Evolutionary conservation across 2,888 invertebrate genomes (phyloP).

Genomic region (Phania funesta): DNA sequence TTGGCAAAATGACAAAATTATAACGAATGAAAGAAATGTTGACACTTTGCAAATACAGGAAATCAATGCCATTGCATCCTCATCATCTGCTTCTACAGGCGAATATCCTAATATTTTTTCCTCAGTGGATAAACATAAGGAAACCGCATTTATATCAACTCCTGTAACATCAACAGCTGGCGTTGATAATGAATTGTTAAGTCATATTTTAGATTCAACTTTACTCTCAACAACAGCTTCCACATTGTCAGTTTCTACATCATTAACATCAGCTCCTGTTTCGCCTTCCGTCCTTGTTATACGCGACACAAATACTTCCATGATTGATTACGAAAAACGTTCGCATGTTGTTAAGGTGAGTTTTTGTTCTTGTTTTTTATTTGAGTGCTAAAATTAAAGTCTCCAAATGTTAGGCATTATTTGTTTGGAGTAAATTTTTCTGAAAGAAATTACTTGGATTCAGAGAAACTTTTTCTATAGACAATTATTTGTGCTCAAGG

Average conservation of each 20-base stretch:
- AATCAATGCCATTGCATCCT: conserved; percentile 44
- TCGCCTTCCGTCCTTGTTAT: conserved; percentile 50
- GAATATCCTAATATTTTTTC: neutral
- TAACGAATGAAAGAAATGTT: conserved; percentile 56
- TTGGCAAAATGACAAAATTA: conserved; percentile 66
- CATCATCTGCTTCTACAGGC: neutral
- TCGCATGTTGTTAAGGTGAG: conserved; percentile 80
- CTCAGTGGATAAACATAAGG: conserved; percentile 18
- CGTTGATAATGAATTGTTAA: conserved; percentile 50
- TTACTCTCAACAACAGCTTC: neutral
- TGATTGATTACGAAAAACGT: conserved; percentile 78
- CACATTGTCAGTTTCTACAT: neutral
- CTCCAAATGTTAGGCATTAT: neutral
- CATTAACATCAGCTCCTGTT: neutral
- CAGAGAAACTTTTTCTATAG: neutral
- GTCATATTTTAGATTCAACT: conserved; percentile 16
- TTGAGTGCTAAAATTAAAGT: neutral
- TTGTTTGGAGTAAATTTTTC: neutral
- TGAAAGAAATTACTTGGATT: too few relatives aligned
- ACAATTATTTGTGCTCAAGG: neutral
- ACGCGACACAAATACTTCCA: conserved; percentile 71
- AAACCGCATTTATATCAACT: conserved; percentile 11
- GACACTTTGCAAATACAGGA: conserved; percentile 61
- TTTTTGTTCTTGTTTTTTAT: conserved; percentile 21
- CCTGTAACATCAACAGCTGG: conserved; percentile 21